Base-by-base conservation (phyloP, 1,140 invertebrate species). In the Brachionus sp. region DNA sequence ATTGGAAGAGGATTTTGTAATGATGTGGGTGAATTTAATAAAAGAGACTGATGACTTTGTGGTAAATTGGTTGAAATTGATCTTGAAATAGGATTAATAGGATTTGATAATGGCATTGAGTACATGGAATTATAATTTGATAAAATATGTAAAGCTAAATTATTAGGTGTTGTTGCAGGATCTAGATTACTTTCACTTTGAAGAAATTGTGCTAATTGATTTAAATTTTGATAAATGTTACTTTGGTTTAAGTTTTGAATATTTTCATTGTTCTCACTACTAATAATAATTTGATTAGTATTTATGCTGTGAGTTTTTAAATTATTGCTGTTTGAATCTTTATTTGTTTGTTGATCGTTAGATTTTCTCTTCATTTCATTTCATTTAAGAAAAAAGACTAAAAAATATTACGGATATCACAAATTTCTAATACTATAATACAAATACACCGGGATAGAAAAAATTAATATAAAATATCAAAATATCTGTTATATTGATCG, bases 321-420 rank as follows among this genome's bases (percentile, higher is more conserved):
- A 19, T 12, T 73, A 23, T 44, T 73, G 37, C 37, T 42, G 44
- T 75, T 75, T 46, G 44, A 25, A 50, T 75, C 44, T 13, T 75
- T 75, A 50, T 33, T 46, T n/a, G 16, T 25, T 46, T 44, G 16
- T 25, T 75, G 37, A n/a, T 75, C 42, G 42, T 46, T 75, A 19
- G 70, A 19, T 75, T 75, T 75, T 75, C 70, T 44, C 70, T 75
- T 75, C 70, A 75, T 75, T 75, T 75, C 70, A 75, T 75, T 50
- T 75, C 70, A 50, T 25, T 75, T 46, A 25, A 73, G 19, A 73
- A 73, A n/a, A 42, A 42, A 73, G 29, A 50, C 44, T 16, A 50
- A 50, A 57, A 25, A 57, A 57, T 57, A 10, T 42, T 42, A 57
- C 50, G 9, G 19, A 57, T 57, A 57, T 57, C 19, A 57, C 16